phyloP scores from a whole-genome alignment of 2,113 vertebrate genomes.

The Platysteira castanea region DNA sequence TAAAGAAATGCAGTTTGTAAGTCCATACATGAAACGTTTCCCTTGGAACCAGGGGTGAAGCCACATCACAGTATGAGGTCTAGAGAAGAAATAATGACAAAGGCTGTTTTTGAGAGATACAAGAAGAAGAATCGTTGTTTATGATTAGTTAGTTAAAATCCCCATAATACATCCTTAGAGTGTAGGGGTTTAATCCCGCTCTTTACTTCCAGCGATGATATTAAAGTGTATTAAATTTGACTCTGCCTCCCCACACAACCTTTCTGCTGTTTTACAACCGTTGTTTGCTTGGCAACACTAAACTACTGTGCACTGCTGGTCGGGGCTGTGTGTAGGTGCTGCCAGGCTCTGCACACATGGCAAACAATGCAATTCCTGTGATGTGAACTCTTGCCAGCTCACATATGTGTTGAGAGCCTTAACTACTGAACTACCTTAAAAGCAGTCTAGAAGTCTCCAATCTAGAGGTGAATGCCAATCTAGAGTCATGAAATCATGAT shows the following conservation, averaged over 20 bases:
- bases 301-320: background rate
- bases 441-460: background rate
- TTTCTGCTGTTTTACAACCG: background rate
- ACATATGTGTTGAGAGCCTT: background rate
- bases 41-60: background rate
- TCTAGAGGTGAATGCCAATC: background rate
- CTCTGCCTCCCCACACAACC: background rate
- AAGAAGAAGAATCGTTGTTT: background rate
- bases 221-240: background rate
- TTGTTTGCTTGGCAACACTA: background rate
- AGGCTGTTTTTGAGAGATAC: background rate
- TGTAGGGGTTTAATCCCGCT: background rate
- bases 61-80: background rate
- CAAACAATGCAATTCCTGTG: rapidly evolving
- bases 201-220: background rate
- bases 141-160: background rate
- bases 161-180: background rate
- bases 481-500: background rate
- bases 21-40: background rate
- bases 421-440: background rate
- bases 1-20: background rate
- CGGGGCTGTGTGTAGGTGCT: background rate
- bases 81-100: background rate
- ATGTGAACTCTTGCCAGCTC: background rate
- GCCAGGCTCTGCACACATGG: background rate